These are phyloP conservation scores for Scaptomyza tumidula DNA, from an alignment of 2,888 invertebrate genomes.

Conservation along the genomic window DNA sequence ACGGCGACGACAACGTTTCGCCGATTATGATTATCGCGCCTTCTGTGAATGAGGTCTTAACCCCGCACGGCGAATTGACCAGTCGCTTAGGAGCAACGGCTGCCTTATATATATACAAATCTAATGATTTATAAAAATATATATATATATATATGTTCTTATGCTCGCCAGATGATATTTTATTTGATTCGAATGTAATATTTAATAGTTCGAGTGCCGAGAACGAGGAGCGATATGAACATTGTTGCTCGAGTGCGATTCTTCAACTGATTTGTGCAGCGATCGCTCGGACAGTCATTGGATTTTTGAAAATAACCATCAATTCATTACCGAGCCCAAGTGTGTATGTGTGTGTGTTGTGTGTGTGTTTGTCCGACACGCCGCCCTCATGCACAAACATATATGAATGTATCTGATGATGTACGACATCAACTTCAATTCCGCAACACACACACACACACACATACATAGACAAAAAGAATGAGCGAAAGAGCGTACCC, in stretches of 20 bases:
- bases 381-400: conserved; percentile 66
- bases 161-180: conserved; percentile 11
- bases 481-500: conserved; percentile 24
- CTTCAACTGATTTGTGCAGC: conserved; percentile 83
- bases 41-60: conserved; percentile 79
- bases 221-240: conserved; percentile 54
- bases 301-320: conserved; percentile 82
- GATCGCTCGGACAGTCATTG: conserved; percentile 84
- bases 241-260: conserved; percentile 82
- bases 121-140: conserved; percentile 16
- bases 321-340: conserved; percentile 68
- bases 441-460: conserved; percentile 51
- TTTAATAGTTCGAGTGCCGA: conserved; percentile 22
- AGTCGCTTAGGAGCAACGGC: conserved; percentile 45
- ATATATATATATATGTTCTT: background rate
- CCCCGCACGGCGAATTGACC: conserved; percentile 68
- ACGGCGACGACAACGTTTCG: conserved; percentile 23
- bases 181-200: background rate
- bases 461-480: conserved; percentile 23
- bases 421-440: conserved; percentile 72
- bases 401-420: conserved; percentile 36
- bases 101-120: conserved; percentile 26
- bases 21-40: conserved; percentile 82
- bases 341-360: conserved; percentile 24
- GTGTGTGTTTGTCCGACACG: conserved; percentile 45